phyloP scores from a whole-genome alignment of 1,140 invertebrate genomes.

The Pseudoatta argentina region DNA sequence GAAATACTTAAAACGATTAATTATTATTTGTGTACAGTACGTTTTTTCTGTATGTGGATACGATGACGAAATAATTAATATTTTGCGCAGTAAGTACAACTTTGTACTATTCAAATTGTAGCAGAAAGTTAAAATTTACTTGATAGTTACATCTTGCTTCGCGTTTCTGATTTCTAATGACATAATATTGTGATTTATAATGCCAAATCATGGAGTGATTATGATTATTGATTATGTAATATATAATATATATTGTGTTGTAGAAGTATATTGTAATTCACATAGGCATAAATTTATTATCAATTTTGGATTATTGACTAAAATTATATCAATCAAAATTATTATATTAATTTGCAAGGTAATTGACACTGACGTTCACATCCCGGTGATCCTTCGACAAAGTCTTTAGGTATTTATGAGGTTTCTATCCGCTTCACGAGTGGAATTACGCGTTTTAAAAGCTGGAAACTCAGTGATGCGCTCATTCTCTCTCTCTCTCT shows the following conservation, averaged over 20 bases:
- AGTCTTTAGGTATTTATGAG: not conserved
- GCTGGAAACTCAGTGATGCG: not conserved
- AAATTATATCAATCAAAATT: not conserved
- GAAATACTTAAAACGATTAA: too few species aligned
- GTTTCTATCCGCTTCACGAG: not conserved
- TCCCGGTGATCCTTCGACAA: not conserved
- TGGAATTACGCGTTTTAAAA: constrained; percentile 6
- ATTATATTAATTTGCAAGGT: not conserved
- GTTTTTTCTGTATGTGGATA: too few species aligned
- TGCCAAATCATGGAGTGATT: not conserved
- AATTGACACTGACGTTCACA: too few species aligned
- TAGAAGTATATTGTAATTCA: not conserved
- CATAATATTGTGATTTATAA: not conserved
- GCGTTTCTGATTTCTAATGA: not conserved
- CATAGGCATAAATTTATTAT: not conserved
- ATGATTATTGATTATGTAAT: not conserved
- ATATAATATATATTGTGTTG: not conserved
- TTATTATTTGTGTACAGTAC: too few species aligned
- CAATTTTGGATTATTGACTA: not conserved
- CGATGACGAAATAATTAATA: constrained; percentile 14
- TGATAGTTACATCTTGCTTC: not conserved
- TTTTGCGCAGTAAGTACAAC: not conserved
- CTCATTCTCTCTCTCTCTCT: not conserved
- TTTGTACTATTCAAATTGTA: not conserved
- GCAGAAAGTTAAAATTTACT: not conserved